These are phyloP conservation scores for Acrossocheilus fasciatus DNA, from an alignment of 2,797 vertebrate species.

Conservation along the genomic window DNA sequence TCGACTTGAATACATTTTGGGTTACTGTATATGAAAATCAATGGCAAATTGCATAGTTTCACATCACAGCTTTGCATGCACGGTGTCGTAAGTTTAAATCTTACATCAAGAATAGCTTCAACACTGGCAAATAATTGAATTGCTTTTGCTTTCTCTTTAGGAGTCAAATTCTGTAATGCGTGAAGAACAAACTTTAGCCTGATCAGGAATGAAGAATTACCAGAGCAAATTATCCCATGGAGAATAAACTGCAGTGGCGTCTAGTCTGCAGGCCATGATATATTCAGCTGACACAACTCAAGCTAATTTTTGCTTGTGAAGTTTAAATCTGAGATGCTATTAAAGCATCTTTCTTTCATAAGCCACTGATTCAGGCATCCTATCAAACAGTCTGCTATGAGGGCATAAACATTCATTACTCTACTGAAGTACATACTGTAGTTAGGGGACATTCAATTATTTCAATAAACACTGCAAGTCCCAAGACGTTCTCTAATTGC, in stretches of 20 bases:
- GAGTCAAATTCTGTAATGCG: background rate
- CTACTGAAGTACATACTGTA: constrained; percentile 10
- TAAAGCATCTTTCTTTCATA: constrained; percentile 7
- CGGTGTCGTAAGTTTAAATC: background rate
- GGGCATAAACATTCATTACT: constrained; percentile 24
- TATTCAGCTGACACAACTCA: background rate
- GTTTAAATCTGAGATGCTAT: background rate
- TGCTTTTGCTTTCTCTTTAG: background rate
- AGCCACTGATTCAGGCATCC: background rate
- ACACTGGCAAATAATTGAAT: background rate
- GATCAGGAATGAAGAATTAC: constrained; percentile 11
- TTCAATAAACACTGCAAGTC: constrained; percentile 49
- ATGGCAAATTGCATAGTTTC: background rate
- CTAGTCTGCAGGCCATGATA: background rate
- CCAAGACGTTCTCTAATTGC: constrained; percentile 25
- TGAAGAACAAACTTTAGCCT: constrained; percentile 1
- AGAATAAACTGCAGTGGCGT: background rate
- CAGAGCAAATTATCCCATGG: background rate
- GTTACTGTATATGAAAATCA: background rate
- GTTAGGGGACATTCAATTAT: constrained; percentile 49
- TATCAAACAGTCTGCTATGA: background rate
- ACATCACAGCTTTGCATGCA: background rate
- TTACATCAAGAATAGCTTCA: background rate
- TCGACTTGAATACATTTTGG: background rate
- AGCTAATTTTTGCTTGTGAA: background rate